Percentiles rank a stretch among this genome's conserved stretches.
Conservation (phyloP, 53 echinoderm and acorn worm species). For the Crossaster papposus region DNA sequence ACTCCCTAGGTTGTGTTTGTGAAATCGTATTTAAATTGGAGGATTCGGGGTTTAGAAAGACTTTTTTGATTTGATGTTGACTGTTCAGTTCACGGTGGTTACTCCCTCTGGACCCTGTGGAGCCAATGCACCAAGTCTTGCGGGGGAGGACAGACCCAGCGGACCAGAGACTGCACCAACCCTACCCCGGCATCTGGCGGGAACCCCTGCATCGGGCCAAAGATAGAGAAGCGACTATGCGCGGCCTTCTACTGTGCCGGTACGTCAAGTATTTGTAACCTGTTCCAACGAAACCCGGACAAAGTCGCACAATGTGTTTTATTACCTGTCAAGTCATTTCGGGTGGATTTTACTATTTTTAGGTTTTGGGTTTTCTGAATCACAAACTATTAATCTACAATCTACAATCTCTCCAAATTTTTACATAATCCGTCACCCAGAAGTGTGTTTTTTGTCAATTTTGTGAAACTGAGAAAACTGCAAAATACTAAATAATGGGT, state of each 20-base stretch:
- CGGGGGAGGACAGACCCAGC: conserved; percentile 74
- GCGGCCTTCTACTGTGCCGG: conserved; percentile 80
- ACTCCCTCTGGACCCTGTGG: conserved; percentile 71
- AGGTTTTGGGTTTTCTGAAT: too few species aligned
- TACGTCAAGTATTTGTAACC: not conserved
- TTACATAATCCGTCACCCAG: too few species aligned
- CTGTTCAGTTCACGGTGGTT: conserved; percentile 79
- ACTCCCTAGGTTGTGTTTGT: too few species aligned
- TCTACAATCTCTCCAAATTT: too few species aligned
- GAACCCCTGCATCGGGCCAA: conserved; percentile 61
- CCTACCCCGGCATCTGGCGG: conserved; percentile 72
- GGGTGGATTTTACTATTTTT: too few species aligned
- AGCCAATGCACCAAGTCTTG: conserved; percentile 72
- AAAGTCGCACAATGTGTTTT: too few species aligned
- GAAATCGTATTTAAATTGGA: not conserved
- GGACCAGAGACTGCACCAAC: conserved; percentile 63
- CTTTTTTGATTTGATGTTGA: not conserved
- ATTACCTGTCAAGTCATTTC: too few species aligned
- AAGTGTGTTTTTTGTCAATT: too few species aligned
- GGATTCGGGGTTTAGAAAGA: not conserved
- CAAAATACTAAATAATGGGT: too few species aligned
- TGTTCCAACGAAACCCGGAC: too few species aligned
- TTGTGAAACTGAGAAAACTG: too few species aligned
- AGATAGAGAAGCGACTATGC: conserved; percentile 65
- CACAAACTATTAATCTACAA: too few species aligned